Evolutionary conservation across 2,113 vertebrate genomes (phyloP), one percentile per base, ranked within the genome.

Genomic region (Ictalurus punctatus): DNA sequence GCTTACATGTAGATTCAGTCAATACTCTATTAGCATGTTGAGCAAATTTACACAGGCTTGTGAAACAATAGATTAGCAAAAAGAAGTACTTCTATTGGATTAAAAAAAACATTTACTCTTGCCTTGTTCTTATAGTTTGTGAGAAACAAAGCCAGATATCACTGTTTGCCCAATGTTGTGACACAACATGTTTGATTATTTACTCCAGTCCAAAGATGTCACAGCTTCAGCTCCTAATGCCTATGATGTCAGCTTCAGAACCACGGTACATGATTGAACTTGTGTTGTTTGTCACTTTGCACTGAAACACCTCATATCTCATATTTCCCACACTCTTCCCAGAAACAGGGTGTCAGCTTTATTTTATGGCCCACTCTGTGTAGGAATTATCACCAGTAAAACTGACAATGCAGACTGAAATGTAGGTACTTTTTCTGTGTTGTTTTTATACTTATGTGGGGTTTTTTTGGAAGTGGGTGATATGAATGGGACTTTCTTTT

Each of bases 41-140:
- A 69, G 65, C 65, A 88, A 88, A 88, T 88, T 44, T 88, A 56
- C 79, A 83, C 25, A 83, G 52, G 27, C 79, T 88, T 25, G 17
- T 83, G 52, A 88, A 83, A 83, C 79, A 82, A 56, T 30, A 59
- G 34, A 58, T 27, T 21, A 67, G 48, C 1, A 4, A 71, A 4
- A 87, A 17, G 48, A 7, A 13, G 12, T n/a, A 56, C n/a, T n/a
- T 0, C 52, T 83, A 73, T 59, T 71, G 37, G 23, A 81, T 37
- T 69, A 59, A 87, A 71, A 58, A 23, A 34, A 34, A 34, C 34
- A 34, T 34, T 13, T 54, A 40, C 30, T 16, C 27, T 82, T 82
- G 30, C 17, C 52, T 81, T 81, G 86, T 34, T 37, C 78, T 82
- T 52, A 34, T 1, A 23, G 61, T 69, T 69, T 87, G 78, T 25